These are phyloP conservation scores for Gulo gulo DNA, from an alignment of 2,113 vertebrate genomes.

Conservation along the genomic window DNA sequence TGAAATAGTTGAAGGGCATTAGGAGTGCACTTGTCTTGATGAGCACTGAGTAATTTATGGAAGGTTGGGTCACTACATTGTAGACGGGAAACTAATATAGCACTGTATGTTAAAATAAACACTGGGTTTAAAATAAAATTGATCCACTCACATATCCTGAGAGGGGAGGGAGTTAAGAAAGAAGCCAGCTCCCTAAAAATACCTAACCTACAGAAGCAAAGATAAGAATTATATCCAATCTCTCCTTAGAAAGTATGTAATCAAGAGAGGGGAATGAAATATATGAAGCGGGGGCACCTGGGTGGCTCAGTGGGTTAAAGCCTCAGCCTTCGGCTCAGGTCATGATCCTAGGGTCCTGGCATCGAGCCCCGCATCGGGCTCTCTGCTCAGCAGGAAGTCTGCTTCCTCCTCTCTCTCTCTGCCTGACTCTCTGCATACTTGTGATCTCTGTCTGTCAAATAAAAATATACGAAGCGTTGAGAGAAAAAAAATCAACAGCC, in stretches of 20 bases:
- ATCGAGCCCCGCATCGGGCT: no score
- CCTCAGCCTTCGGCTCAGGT: no score
- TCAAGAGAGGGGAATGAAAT: neutral
- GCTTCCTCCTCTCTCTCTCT: no score
- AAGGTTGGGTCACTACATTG: neutral
- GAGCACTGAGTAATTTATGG: neutral
- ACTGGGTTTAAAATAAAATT: neutral
- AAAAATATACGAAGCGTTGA: neutral
- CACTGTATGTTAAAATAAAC: neutral
- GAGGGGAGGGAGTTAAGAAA: neutral
- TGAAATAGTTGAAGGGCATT: neutral
- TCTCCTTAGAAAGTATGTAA: neutral
- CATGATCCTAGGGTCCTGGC: no score
- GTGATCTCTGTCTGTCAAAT: no score
- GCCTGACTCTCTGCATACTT: no score
- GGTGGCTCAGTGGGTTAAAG: no score
- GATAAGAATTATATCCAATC: neutral
- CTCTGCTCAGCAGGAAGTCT: no score
- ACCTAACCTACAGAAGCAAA: neutral
- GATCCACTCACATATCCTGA: neutral
- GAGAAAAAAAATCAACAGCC: neutral
- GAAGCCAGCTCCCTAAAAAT: neutral
- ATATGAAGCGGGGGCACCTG: neutral
- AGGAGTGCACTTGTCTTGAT: neutral
- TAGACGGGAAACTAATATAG: neutral